Conservation (phyloP, 2,113 vertebrate species). For the Turdus rufiventris region DNA sequence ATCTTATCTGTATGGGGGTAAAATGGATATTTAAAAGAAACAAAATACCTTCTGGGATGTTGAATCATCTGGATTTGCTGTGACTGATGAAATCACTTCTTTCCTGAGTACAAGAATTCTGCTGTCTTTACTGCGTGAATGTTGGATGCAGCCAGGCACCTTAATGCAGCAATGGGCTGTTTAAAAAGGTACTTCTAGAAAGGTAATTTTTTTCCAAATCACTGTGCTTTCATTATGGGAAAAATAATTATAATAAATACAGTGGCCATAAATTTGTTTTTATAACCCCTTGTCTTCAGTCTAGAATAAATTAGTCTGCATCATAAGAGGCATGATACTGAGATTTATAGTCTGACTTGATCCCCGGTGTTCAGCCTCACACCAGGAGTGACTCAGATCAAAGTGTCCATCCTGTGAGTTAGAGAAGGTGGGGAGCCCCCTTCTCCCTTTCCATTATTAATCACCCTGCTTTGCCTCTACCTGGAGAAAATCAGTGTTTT, state of each 20-base stretch:
- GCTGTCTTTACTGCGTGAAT: neutral
- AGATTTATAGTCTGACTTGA: neutral
- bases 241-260: constrained; percentile 8
- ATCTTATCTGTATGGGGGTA: neutral
- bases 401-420: neutral
- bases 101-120: neutral
- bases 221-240: neutral
- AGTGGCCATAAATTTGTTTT: constrained; percentile 14
- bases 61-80: neutral
- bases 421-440: neutral
- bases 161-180: neutral
- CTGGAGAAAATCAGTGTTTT: neutral
- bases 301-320: constrained; percentile 15
- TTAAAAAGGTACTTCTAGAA: neutral
- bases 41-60: neutral
- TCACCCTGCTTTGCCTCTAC: neutral
- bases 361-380: neutral
- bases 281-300: constrained; percentile 5
- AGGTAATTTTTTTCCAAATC: constrained; percentile 5
- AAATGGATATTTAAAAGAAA: neutral
- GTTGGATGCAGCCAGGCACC: neutral
- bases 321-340: neutral
- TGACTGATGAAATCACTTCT: neutral
- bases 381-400: neutral
- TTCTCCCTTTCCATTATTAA: neutral